These are phyloP conservation scores for Chiroxiphia lanceolata DNA, from an alignment of 2,797 vertebrate genomes.

Conservation along the genomic window DNA sequence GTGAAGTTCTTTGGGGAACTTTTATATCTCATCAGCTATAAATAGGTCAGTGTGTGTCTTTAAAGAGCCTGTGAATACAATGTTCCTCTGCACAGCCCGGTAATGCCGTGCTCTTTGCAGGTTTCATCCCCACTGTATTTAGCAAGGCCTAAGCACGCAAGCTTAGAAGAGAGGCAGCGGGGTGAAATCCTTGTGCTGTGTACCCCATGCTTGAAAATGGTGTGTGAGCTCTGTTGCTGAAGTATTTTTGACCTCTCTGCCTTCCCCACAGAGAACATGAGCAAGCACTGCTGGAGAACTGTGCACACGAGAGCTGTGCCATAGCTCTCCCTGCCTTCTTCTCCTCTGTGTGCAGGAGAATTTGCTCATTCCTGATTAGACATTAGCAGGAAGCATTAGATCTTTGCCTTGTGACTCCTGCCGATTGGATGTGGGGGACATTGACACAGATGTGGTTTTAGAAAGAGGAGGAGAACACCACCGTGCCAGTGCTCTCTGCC, in stretches of 20 bases:
- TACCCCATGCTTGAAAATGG: background rate
- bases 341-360: background rate
- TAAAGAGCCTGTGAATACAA: background rate
- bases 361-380: background rate
- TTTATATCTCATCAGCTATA: background rate
- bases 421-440: background rate
- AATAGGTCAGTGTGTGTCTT: background rate
- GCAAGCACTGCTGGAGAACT: rapidly evolving
- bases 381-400: background rate
- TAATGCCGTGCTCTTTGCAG: background rate
- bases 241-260: background rate
- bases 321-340: background rate
- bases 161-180: background rate
- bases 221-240: background rate
- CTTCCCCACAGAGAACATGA: background rate
- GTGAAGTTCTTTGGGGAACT: background rate
- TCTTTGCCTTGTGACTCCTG: background rate
- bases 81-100: background rate
- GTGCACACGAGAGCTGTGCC: rapidly evolving
- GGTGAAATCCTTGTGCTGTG: background rate
- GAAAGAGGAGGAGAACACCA: background rate
- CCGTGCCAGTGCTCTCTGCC: background rate
- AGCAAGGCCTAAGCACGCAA: background rate
- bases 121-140: background rate
- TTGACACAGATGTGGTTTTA: background rate